Evolutionary conservation across 2,888 invertebrate genomes (phyloP), one percentile per base, ranked within the genome.

Genomic region (Melinopterus prodromus): DNA sequence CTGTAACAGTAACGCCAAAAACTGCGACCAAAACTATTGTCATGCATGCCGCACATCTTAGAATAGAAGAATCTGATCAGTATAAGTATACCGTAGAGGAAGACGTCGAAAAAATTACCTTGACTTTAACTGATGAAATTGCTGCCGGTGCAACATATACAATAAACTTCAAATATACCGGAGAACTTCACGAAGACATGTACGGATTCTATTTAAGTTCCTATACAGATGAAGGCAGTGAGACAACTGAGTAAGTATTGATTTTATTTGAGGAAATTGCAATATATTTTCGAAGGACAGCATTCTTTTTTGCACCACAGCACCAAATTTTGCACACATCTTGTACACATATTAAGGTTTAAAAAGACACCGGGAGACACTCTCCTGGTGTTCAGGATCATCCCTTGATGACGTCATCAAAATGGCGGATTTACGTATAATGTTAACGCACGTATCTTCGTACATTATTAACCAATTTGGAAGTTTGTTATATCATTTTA

Each of bases 191-290:
- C 80, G 87, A 90, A 53, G 85, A 88, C n/a, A 86, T 90, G 83
- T 84, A 84, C 69, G 92, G 92, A 75, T 91, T 92, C 83, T 92
- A 91, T 84, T 87, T 89, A 79, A 91, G 90, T 84, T 88, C 87
- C 5, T 92, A 92, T 84, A 80, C 81, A 4, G 83, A 87, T 26
- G 80, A 86, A 9, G 81, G 84, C 37, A n/a, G 4, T 1, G 79
- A 83, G 7, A 83, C 76, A 9, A 1, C 26, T 26, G 84, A 84
- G 86, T 88, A 85, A 83, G 86, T 86, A 78, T 70, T 69, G 15
- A 15, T 37, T 35, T 76, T 38, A 14, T 74, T 79, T n/a, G 16
- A 72, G 16, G 16, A 72, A 16, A 16, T 26, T 2, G 9, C 16
- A 14, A 16, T 6, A 16, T 71, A 35, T 16, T 12, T 69, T 15